Evolutionary conservation across 2,113 vertebrate species (phyloP), one percentile per base, ranked within the genome.

Genomic region (Picathartes gymnocephalus): DNA sequence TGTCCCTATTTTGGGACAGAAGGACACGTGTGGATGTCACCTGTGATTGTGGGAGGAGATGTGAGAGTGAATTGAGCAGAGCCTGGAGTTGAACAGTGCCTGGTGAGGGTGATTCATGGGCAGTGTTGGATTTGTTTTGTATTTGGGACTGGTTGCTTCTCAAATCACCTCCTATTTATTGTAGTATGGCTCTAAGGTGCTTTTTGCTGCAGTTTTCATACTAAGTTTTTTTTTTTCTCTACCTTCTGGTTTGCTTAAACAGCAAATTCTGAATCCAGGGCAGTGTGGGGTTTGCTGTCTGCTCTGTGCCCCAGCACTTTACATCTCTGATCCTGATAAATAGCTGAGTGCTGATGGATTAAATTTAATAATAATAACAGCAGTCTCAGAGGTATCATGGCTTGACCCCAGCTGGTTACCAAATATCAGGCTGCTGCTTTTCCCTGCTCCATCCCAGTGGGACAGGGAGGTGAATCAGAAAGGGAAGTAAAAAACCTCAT

Each of bases 11-110:
- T 56, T 33, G 50, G 48, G 40, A 23, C 37, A 35, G 40, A 61
- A 84, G 28, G 56, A 61, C 18, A 5, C 0, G 0, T 21, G 12
- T 40, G 35, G 39, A 7, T 82, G 22, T 64, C 54, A 21, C 47
- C 42, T 51, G 25, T 64, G 66, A 42, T n/a, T 19, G 54, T 76
- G 62, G 37, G 69, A 76, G 23, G 39, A 27, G 13, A 14, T 40
- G 30, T 11, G 21, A 42, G 70, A n/a, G 24, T 17, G 48, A 24
- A 24, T 5, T 33, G 37, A 39, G 33, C n/a, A 44, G 45, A 60
- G 37, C 21, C 19, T 33, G 62, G 16, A 58, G 58, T 35, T 87
- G 47, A 40, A 7, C 15, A 27, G 14, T 35, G 30, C 35, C 51
- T 68, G 68, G 8, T 47, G 48, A 44, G 15, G 31, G 53, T 42